These are phyloP conservation scores for Girardinichthys multiradiatus DNA, from an alignment of 2,113 vertebrate genomes.

Conservation along the genomic window DNA sequence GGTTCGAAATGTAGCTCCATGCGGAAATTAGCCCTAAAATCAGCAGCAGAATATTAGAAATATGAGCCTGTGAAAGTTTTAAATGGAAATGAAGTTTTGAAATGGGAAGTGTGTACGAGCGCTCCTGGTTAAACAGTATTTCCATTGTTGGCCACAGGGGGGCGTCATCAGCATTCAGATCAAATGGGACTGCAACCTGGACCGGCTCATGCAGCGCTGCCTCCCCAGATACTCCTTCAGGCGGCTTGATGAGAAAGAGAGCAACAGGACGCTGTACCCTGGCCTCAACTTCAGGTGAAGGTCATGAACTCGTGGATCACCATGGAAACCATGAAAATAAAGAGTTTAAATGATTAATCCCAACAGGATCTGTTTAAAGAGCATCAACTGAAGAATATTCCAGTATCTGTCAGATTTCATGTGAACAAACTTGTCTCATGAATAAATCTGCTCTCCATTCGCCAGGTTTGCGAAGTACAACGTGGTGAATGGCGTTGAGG, in stretches of 20 bases:
- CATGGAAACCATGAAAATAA: background rate
- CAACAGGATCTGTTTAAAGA: background rate
- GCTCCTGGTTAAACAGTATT: background rate
- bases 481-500: slow-evolving; percentile 71
- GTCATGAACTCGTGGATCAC: background rate
- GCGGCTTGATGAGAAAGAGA: slow-evolving; percentile 83
- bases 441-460: background rate
- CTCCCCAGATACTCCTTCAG: slow-evolving; percentile 83
- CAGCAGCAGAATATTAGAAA: too few species aligned
- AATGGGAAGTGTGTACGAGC: too few species aligned
- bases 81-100: too few species aligned
- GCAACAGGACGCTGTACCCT: slow-evolving; percentile 80
- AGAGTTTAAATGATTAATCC: background rate
- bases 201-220: slow-evolving; percentile 77
- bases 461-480: slow-evolving; percentile 85
- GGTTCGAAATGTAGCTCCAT: too few species aligned
- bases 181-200: slow-evolving; percentile 88
- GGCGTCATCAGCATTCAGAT: slow-evolving; percentile 89
- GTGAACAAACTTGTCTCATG: background rate
- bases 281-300: slow-evolving; percentile 86
- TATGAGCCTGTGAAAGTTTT: too few species aligned
- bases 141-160: slow-evolving; percentile 74
- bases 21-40: too few species aligned
- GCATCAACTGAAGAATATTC: background rate
- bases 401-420: background rate